Percentiles rank a stretch among this genome's conserved stretches.
Evolutionary conservation across 2,797 vertebrate species (phyloP).

Genomic region (Enteromius paludinosus): DNA sequence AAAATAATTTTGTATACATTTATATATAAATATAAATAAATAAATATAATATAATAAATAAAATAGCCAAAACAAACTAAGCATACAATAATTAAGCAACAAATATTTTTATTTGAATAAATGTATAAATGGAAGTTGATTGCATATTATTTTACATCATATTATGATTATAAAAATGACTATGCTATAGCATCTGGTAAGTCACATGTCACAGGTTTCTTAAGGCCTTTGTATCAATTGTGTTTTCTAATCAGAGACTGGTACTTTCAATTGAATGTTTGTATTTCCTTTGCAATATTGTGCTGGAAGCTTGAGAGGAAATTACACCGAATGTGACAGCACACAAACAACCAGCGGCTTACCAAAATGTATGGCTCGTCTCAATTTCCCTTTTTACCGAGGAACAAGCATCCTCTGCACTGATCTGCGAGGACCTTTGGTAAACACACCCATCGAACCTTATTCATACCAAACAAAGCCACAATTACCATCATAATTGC

Average conservation of each 20-base stretch:
- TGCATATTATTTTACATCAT: too few relatives aligned
- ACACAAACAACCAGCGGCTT: slow-evolving; percentile 25
- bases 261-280: slow-evolving; percentile 16
- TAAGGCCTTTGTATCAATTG: background rate
- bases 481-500: slow-evolving; percentile 23
- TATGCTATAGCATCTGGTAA: too few relatives aligned
- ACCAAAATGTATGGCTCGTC: background rate
- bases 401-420: background rate
- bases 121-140: too few relatives aligned
- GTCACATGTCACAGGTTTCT: background rate
- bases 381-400: slow-evolving; percentile 22
- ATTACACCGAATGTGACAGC: slow-evolving; percentile 27
- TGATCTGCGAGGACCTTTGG: slow-evolving; percentile 1
- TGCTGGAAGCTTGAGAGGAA: slow-evolving; percentile 31
- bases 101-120: too few relatives aligned
- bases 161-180: too few relatives aligned
- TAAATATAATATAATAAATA: too few relatives aligned
- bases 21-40: too few relatives aligned
- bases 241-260: background rate
- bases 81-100: too few relatives aligned
- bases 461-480: slow-evolving; percentile 20
- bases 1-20: too few relatives aligned
- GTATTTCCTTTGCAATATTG: slow-evolving; percentile 27
- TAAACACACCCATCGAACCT: background rate
- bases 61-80: too few relatives aligned